Conservation (phyloP, 2,888 invertebrate genomes). For the Ectobius pallidus region DNA sequence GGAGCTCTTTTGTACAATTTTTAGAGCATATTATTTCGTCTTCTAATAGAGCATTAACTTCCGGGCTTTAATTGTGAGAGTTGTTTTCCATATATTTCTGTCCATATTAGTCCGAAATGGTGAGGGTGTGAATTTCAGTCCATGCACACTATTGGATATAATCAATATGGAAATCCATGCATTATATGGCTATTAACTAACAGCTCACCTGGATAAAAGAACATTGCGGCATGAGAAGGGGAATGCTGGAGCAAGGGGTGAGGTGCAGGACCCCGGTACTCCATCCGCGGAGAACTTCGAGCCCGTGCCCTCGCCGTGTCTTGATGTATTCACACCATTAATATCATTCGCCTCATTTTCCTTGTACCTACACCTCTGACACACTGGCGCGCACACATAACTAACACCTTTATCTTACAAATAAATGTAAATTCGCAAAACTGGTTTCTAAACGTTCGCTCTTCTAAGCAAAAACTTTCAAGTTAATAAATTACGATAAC, state of each 20-base stretch:
- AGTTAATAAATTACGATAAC: too few relatives aligned
- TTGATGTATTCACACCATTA: slow-evolving; percentile 14
- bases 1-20: too few relatives aligned
- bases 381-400: not conserved
- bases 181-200: not conserved
- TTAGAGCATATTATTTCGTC: too few relatives aligned
- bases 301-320: slow-evolving; percentile 44
- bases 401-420: not conserved
- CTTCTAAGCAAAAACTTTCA: too few relatives aligned
- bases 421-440: slow-evolving; percentile 1
- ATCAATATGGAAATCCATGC: not conserved
- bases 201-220: slow-evolving; percentile 42
- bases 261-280: slow-evolving; percentile 43
- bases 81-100: too few relatives aligned
- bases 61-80: too few relatives aligned
- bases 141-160: not conserved
- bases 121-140: too few relatives aligned
- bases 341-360: not conserved
- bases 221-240: slow-evolving; percentile 45
- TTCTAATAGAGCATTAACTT: too few relatives aligned
- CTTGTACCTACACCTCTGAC: not conserved
- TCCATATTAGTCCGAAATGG: too few relatives aligned
- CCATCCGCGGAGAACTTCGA: slow-evolving; percentile 42
- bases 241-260: slow-evolving; percentile 43
- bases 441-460: not conserved